Percentiles rank a stretch among this genome's conserved stretches.
Conservation (phyloP, 2,888 invertebrate species). For the Deilephila elpenor region DNA sequence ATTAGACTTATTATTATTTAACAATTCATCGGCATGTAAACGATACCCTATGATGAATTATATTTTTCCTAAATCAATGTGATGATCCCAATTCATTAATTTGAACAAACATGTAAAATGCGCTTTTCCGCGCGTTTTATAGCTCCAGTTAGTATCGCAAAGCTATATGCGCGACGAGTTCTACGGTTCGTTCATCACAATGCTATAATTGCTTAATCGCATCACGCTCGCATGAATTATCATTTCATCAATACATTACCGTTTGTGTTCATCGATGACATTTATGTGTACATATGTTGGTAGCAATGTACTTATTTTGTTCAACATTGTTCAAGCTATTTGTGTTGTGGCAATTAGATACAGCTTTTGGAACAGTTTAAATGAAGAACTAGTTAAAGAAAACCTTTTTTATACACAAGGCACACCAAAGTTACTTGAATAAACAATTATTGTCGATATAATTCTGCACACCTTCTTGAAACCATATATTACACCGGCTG, state of each 20-base stretch:
- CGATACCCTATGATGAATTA: too few relatives aligned
- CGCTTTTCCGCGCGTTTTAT: neutral
- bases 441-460: too few relatives aligned
- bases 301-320: neutral
- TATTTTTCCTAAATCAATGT: too few relatives aligned
- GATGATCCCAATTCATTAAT: too few relatives aligned
- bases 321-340: neutral
- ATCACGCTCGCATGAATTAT: neutral
- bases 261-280: neutral
- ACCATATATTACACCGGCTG: too few relatives aligned
- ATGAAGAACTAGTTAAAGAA: too few relatives aligned
- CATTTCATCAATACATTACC: neutral
- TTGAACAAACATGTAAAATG: neutral
- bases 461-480: too few relatives aligned
- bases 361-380: too few relatives aligned
- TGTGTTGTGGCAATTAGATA: neutral
- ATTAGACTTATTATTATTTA: too few relatives aligned
- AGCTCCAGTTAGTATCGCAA: neutral
- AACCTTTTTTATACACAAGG: too few relatives aligned
- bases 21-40: too few relatives aligned
- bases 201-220: conserved; percentile 9
- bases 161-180: neutral
- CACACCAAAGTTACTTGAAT: too few relatives aligned
- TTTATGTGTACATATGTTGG: neutral
- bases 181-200: neutral